Percentiles rank a stretch among this genome's conserved stretches.
Conservation (phyloP, 2,797 vertebrate species). For the Liasis olivaceus region DNA sequence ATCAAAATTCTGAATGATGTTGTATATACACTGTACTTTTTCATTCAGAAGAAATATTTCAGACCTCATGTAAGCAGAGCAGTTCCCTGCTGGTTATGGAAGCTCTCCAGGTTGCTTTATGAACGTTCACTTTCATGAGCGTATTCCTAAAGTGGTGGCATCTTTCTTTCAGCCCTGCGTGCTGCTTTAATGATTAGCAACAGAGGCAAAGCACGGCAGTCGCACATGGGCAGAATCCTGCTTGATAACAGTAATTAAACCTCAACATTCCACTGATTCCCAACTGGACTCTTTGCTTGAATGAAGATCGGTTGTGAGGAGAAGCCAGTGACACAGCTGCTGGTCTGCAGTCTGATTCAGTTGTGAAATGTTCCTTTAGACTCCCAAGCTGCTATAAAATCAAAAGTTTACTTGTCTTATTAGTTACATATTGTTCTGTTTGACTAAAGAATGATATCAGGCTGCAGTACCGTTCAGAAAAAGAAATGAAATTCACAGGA, state of each 20-base stretch:
- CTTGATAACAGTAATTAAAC: slow-evolving; percentile 50
- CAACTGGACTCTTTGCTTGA: slow-evolving; percentile 46
- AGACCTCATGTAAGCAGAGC: no score
- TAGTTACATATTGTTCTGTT: slow-evolving; percentile 60
- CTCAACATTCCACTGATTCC: not conserved
- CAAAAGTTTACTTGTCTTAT: slow-evolving; percentile 54
- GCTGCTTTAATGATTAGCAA: not conserved
- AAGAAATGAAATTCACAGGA: slow-evolving; percentile 60
- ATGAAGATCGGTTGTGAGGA: slow-evolving; percentile 59
- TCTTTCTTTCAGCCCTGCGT: not conserved
- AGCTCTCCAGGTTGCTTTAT: not conserved
- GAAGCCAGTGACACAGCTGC: slow-evolving; percentile 50
- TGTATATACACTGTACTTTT: not conserved
- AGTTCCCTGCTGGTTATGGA: not conserved
- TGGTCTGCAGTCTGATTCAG: slow-evolving; percentile 47
- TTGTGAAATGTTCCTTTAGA: slow-evolving; percentile 61
- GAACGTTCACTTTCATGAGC: not conserved
- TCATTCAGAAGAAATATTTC: no score
- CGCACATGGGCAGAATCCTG: slow-evolving; percentile 51
- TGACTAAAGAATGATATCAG: slow-evolving; percentile 57
- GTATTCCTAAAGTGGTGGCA: not conserved
- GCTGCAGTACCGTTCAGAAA: slow-evolving; percentile 59
- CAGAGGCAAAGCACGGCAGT: slow-evolving; percentile 13
- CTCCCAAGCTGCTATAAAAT: slow-evolving; percentile 46
- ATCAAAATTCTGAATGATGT: not conserved